Percentiles rank a stretch among this genome's conserved stretches.
These are phyloP conservation scores for Ursus arctos DNA, from an alignment of 2,113 vertebrate species.

Conservation along the genomic window DNA sequence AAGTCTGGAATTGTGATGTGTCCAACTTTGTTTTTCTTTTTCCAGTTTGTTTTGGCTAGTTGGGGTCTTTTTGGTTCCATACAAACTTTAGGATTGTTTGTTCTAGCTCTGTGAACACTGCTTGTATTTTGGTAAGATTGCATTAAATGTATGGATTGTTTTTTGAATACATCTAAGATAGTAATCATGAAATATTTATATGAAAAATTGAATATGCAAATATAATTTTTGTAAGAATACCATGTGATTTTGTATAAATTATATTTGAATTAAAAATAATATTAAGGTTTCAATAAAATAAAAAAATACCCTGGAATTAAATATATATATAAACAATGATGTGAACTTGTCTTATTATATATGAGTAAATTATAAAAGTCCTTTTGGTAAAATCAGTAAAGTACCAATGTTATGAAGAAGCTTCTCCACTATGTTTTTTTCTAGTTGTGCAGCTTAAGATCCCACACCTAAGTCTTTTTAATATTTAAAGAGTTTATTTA, in stretches of 20 bases:
- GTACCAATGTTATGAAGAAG: background rate
- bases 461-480: background rate
- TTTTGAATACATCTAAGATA: background rate
- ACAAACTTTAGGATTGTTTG: background rate
- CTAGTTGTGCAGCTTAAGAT: background rate
- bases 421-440: background rate
- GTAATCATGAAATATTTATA: background rate
- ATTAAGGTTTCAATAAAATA: background rate
- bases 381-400: background rate
- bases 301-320: background rate
- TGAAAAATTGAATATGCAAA: background rate
- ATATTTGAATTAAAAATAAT: background rate
- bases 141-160: background rate
- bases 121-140: background rate
- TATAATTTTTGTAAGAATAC: background rate
- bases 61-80: background rate
- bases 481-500: background rate
- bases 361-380: background rate
- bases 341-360: background rate
- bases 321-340: background rate
- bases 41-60: background rate
- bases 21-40: background rate
- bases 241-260: background rate
- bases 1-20: background rate
- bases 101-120: background rate